Conservation (phyloP, 2,888 invertebrate genomes). For the Corbicula japonica region DNA sequence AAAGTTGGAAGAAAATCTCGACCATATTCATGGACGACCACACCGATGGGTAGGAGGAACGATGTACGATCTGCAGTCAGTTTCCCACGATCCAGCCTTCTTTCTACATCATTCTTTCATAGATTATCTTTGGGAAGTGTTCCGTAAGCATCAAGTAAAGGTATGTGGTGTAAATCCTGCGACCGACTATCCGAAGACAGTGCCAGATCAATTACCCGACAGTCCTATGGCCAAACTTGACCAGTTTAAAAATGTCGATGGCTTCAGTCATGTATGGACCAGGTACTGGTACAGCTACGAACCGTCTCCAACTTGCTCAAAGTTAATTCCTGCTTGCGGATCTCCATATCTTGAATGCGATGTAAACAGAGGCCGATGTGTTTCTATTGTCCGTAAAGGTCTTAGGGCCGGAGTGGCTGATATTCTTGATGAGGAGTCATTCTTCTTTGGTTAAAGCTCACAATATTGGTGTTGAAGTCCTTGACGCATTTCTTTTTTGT, state of each 20-base stretch:
- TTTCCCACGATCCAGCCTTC: conserved; percentile 71
- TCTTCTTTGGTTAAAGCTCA: too few species aligned
- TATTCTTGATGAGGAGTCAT: too few species aligned
- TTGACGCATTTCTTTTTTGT: too few species aligned
- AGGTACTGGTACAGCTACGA: conserved; percentile 43
- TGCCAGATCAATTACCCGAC: conserved; percentile 36
- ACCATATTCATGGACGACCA: conserved; percentile 64
- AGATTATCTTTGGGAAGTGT: conserved; percentile 74
- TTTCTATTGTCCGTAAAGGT: too few species aligned
- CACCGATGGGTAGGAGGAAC: conserved; percentile 71
- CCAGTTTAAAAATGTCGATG: conserved; percentile 55
- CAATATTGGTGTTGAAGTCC: too few species aligned
- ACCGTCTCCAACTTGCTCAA: too few species aligned
- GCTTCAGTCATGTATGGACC: conserved; percentile 47
- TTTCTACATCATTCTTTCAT: conserved; percentile 72
- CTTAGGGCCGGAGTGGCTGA: too few species aligned
- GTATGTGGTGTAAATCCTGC: conserved; percentile 36
- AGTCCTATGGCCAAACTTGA: conserved; percentile 54
- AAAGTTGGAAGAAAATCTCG: conserved; percentile 56
- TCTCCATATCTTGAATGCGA: too few species aligned
- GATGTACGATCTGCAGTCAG: conserved; percentile 61
- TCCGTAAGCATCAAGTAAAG: conserved; percentile 3
- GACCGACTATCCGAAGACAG: conserved; percentile 45
- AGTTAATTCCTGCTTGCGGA: too few species aligned
- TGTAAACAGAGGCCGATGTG: too few species aligned